Evolutionary conservation across 2,113 vertebrate genomes (phyloP), one percentile per base, ranked within the genome.

Genomic region (Herpetotheres cachinnans): DNA sequence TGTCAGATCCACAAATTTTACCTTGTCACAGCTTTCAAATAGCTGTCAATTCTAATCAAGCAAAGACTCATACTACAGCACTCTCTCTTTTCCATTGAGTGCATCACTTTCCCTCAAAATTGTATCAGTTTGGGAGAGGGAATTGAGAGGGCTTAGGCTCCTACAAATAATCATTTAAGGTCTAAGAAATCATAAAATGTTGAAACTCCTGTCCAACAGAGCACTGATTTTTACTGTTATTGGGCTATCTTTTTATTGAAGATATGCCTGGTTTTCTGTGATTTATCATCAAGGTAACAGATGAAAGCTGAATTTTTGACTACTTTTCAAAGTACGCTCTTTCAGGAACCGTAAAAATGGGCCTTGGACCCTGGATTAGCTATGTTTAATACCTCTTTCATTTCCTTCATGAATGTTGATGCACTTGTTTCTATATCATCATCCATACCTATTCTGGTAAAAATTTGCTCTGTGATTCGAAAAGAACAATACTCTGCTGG

Each of bases 371-470:
- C 52, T 83, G 54, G 7, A 81, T 86, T n/a, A 83, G 38, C 32
- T 95, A 15, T 59, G 26, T 69, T 92, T 83, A 94, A 59, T 98
- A 98, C 99, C 98, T 99, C 99, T 96, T 99, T 99, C 99, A 99
- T 99, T 98, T 99, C 99, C 94, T 99, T 98, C 99, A 99, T 99
- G 96, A 99, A 99, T 18, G 99, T 99, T 70, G 99, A 99, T 67
- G 98, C 99, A 96, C 99, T 99, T 71, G 99, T 99, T 98, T 99
- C 99, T 93, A 99, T 99, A 96, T 99, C 99, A 94, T 99, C 99
- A 91, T 99, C 99, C 96, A 99, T 99, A 89, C 99, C 99, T 93
- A 99, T 99, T 98, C 99, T 98, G 70, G 99, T 99, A 97, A 99
- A 99, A 97, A 99, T 99, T 76, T 99, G 99, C 90, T 99, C 99